Evolutionary conservation across 2,113 vertebrate species (phyloP).

Genomic region (Onychostoma macrolepis): DNA sequence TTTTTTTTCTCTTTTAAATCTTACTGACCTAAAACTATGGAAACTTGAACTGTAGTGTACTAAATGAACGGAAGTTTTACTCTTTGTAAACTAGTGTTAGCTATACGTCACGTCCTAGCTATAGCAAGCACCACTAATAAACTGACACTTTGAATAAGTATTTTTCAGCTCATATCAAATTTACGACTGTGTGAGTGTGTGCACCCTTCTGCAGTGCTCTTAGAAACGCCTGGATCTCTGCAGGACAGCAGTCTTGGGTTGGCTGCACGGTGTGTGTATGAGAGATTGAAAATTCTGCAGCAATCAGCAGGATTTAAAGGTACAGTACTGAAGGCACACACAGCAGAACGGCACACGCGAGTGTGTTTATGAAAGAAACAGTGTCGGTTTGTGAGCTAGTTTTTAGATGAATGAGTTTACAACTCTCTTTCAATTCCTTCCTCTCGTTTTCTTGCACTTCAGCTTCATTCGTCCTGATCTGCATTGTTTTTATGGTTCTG

Average conservation of each 20-base stretch:
- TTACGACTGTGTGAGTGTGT: background rate
- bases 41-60: background rate
- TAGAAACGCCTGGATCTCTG: background rate
- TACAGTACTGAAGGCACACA: constrained; percentile 20
- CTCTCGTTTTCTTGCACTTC: background rate
- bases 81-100: background rate
- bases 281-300: constrained; percentile 43
- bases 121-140: constrained; percentile 1
- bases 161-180: background rate
- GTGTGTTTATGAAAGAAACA: constrained; percentile 15
- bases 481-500: constrained; percentile 1
- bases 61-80: background rate
- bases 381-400: constrained; percentile 12
- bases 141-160: constrained; percentile 8
- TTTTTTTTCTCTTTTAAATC: too few relatives aligned
- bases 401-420: constrained; percentile 29
- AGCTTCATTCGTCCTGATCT: constrained; percentile 6
- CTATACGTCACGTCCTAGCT: too few relatives aligned
- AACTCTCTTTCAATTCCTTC: background rate
- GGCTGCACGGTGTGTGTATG: background rate
- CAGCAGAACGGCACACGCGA: background rate
- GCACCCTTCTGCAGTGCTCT: constrained; percentile 30
- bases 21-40: background rate
- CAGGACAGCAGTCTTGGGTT: constrained; percentile 4
- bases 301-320: constrained; percentile 42